Base-by-base conservation (phyloP, 2,113 vertebrate species). In the Misgurnus mizolepis region DNA sequence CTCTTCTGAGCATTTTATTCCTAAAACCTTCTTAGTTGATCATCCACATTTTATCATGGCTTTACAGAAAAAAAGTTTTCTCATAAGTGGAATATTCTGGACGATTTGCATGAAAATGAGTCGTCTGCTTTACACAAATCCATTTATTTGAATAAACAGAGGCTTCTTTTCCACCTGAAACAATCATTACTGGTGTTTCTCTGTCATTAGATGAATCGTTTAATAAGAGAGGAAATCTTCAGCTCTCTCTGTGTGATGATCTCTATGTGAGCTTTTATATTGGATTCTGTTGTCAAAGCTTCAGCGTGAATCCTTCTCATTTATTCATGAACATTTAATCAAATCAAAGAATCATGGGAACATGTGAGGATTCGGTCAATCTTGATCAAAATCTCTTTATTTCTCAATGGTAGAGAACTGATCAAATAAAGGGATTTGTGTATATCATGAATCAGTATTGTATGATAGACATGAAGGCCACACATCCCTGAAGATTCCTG, bases 241-340 rank as follows among this genome's bases (percentile, higher is more conserved):
- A 50, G 39, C 61, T 76, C 22, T 76, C 22, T 40, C 65, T n/a
- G 22, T 0, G 40, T 74, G 71, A 79, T 14, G 43, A 45, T 45
- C 43, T 83, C 47, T 22, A 85, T 75, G 69, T 56, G 27, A 43
- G 60, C 71, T 84, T 70, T 84, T 47, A 78, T 77, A 81, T 79
- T 40, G 61, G 76, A 50, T 66, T 43, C 61, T 58, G 53, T 84
- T 14, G 69, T 78, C 74, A 39, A 71, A 78, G 27, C 53, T 70
- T 61, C 27, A 73, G 62, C 65, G 76, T 80, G 80, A 86, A 85
- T 85, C 73, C 71, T 75, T 76, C 83, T 74, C 62, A 41, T 83
- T 85, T 70, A 80, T 78, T 80, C 49, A 71, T 34, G 27, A 84
- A 78, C 62, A 12, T 5, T 53, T 14, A 14, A 12, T 50, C 49